Evolutionary conservation across 2,888 invertebrate species (phyloP).

Genomic region (Adineta ricciae): DNA sequence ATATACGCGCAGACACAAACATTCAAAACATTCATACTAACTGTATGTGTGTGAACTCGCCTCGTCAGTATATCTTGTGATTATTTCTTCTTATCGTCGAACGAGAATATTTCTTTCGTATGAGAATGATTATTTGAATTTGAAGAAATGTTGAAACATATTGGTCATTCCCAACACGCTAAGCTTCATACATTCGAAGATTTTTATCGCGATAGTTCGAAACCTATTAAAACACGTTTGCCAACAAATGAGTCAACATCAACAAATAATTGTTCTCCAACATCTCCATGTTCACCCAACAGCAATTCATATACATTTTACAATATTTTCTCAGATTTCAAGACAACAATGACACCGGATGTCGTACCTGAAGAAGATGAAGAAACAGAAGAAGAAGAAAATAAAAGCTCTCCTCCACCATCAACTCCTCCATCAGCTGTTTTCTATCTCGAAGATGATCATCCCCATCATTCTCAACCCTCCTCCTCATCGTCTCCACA

Average conservation of each 20-base stretch:
- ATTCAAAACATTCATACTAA: not conserved
- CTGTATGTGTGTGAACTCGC: not conserved
- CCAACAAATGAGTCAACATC: not conserved
- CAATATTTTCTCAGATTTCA: not conserved
- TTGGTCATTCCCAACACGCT: not conserved
- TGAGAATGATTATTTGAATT: not conserved
- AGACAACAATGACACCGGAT: not conserved
- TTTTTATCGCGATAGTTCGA: not conserved
- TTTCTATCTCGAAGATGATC: not conserved
- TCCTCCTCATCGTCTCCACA: not conserved
- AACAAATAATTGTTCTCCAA: not conserved
- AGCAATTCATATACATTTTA: not conserved
- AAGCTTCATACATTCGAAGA: conserved; percentile 9
- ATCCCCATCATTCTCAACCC: not conserved
- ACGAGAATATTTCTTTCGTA: not conserved
- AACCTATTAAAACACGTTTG: not conserved
- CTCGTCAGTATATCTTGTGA: not conserved
- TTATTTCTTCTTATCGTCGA: not conserved
- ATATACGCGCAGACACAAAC: not conserved
- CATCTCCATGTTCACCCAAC: not conserved
- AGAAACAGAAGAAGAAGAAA: not conserved
- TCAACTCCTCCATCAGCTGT: not conserved
- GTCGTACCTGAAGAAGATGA: not conserved
- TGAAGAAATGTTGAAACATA: not conserved
- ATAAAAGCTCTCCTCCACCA: not conserved